These are phyloP conservation scores for Drosophila ezoana DNA, from an alignment of 2,888 invertebrate species.

Conservation along the genomic window DNA sequence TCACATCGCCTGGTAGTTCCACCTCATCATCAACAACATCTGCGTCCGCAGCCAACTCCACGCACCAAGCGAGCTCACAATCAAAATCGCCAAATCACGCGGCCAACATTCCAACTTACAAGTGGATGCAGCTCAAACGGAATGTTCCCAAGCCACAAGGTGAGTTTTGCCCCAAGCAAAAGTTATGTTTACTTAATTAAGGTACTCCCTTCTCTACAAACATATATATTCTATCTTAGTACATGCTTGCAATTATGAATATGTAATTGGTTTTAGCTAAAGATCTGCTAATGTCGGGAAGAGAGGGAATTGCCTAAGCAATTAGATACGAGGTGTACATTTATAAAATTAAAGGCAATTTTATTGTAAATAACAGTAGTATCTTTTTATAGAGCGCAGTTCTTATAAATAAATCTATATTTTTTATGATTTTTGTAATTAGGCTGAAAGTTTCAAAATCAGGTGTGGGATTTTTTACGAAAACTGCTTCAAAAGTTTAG, in stretches of 20 bases:
- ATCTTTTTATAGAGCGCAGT: too few relatives aligned
- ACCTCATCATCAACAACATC: constrained; percentile 77
- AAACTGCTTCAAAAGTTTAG: too few relatives aligned
- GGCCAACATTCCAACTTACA: constrained; percentile 92
- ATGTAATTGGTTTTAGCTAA: neutral
- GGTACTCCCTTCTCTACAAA: neutral
- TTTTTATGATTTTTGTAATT: too few relatives aligned
- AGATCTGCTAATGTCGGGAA: too few relatives aligned
- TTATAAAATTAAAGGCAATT: too few relatives aligned
- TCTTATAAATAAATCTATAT: too few relatives aligned
- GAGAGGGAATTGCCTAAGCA: too few relatives aligned
- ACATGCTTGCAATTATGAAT: neutral
- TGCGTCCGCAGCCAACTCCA: constrained; percentile 55
- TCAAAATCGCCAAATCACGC: constrained; percentile 83
- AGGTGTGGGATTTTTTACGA: too few relatives aligned
- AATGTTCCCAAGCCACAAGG: constrained; percentile 97
- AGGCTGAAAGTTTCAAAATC: too few relatives aligned
- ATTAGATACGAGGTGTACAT: too few relatives aligned
- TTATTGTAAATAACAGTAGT: too few relatives aligned
- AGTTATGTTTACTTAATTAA: neutral
- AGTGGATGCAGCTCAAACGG: constrained; percentile 99
- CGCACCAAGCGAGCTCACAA: constrained; percentile 67
- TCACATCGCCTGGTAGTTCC: constrained; percentile 83
- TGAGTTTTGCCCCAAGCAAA: constrained; percentile 85
- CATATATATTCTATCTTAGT: neutral